phyloP scores from a whole-genome alignment of 2,888 invertebrate genomes.

The Mythimna pallens region DNA sequence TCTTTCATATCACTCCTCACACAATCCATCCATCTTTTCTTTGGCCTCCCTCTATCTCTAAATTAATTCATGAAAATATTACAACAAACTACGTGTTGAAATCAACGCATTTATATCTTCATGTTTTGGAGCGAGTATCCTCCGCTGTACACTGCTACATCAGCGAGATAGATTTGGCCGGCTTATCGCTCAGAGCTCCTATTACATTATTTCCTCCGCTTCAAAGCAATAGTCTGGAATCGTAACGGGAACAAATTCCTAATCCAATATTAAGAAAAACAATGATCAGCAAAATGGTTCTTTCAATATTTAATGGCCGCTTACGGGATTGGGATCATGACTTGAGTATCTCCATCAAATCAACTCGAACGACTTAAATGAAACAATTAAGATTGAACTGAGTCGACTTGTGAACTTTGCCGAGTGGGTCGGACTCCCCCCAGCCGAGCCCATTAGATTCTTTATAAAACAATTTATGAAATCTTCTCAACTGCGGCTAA shows the following conservation, averaged over 20 bases:
- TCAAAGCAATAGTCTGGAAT: constrained; percentile 30
- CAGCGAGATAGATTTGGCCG: constrained; percentile 1
- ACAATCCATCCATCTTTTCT: too few species aligned
- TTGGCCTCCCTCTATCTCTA: too few species aligned
- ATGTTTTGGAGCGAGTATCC: not conserved
- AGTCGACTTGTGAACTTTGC: constrained; percentile 72
- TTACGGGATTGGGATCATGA: constrained; percentile 63
- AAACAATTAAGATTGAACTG: constrained; percentile 76
- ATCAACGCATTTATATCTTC: not conserved
- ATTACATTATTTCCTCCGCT: constrained; percentile 36
- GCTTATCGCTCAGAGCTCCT: constrained; percentile 22
- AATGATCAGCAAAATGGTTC: constrained; percentile 66
- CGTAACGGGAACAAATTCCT: constrained; percentile 46
- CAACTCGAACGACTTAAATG: constrained; percentile 67
- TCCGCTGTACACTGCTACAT: not conserved
- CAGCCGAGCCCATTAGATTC: constrained; percentile 74
- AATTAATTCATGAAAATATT: not conserved
- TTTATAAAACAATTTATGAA: constrained; percentile 77
- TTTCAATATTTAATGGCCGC: constrained; percentile 65
- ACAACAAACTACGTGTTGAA: not conserved
- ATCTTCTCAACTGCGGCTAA: constrained; percentile 66
- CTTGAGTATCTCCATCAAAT: constrained; percentile 64
- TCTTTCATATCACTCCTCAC: too few species aligned
- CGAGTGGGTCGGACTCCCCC: constrained; percentile 50
- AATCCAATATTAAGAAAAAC: constrained; percentile 60